Evolutionary conservation across 1,140 invertebrate species (phyloP), one percentile per base, ranked within the genome.

Genomic region (Nixonia krombeini): DNA sequence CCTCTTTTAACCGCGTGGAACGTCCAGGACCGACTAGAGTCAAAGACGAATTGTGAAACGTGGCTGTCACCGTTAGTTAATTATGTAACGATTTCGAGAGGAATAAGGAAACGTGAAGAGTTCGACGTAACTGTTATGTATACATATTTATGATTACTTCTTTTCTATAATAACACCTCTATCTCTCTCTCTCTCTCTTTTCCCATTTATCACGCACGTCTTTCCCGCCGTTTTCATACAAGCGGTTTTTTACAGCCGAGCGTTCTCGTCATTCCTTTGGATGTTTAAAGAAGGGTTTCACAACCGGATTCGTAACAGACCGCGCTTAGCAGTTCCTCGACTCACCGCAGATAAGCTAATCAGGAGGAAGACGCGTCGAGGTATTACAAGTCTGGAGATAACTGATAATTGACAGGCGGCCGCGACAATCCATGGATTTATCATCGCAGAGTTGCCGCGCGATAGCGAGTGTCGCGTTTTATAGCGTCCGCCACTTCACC

Each of bases 361-460:
- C 13, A 12, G 9, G 38, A 13, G 35, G 35, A 38, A 35, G 31
- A 35, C 5, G n/a, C 29, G 9, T 9, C 13, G 9, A 9, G 9
- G 29, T 4, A 9, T 37, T 7, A 6, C 7, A 12, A 4, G 9
- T 31, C 2, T 4, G 10, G 3, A 13, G 29, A 33, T 33, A 33
- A 33, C 29, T 12, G 38, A 41, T 17, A 41, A 41, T 41, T 41
- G 38, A 37, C 35, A 37, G 15, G 2, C 35, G 18, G 38, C 7
- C 16, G 17, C 38, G 16, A 17, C 18, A n/a, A 8, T 17, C 21
- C 9, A 12, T 26, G 21, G 4, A 16, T 44, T 59, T 38, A 18
- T 33, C 29, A 33, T 26, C 25, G 25, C 25, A 4, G 25, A 26
- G 4, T 26, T 9, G 4, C 9, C 9, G 25, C 4, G 4, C 4